Conservation (phyloP, 1,140 invertebrate species). For the Tetramorium alpestre region DNA sequence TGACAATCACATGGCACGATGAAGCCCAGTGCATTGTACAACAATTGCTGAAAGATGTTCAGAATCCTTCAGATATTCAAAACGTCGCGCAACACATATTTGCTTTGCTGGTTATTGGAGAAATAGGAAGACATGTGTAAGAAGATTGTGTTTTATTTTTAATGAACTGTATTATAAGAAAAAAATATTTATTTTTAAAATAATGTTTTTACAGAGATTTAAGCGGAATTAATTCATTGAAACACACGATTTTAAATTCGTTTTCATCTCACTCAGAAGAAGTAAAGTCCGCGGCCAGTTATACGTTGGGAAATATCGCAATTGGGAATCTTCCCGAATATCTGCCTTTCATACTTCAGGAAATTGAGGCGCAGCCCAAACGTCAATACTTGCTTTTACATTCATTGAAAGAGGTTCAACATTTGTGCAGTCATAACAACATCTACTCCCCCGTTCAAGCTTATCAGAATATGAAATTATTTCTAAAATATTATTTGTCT, state of each 20-base stretch:
- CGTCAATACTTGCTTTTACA: constrained; percentile 98
- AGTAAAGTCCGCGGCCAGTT: constrained; percentile 98
- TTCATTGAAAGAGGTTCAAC: constrained; percentile 96
- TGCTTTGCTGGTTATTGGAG: constrained; percentile 96
- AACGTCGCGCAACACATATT: constrained; percentile 96
- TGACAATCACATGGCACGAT: constrained; percentile 92
- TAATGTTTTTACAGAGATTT: constrained; percentile 90
- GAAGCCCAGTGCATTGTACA: constrained; percentile 93
- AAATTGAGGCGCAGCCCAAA: constrained; percentile 97
- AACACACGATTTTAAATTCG: constrained; percentile 91
- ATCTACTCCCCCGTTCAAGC: background rate
- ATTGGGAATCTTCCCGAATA: constrained; percentile 98
- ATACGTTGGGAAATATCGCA: constrained; percentile 97
- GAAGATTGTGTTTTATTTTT: constrained; percentile 73
- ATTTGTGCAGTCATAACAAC: background rate
- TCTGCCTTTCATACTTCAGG: constrained; percentile 96
- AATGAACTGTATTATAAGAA: background rate
- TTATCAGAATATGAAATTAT: background rate
- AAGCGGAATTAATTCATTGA: constrained; percentile 91
- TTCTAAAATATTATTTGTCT: constrained; percentile 28
- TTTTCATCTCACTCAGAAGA: constrained; percentile 93
- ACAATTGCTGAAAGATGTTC: constrained; percentile 94
- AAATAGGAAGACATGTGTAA: constrained; percentile 97
- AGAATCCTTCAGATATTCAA: constrained; percentile 85
- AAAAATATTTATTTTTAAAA: constrained; percentile 11